Percentiles rank a stretch among this genome's conserved stretches.
phyloP scores from a whole-genome alignment of 2,113 vertebrate genomes.

The Pogonocichla stellata region DNA sequence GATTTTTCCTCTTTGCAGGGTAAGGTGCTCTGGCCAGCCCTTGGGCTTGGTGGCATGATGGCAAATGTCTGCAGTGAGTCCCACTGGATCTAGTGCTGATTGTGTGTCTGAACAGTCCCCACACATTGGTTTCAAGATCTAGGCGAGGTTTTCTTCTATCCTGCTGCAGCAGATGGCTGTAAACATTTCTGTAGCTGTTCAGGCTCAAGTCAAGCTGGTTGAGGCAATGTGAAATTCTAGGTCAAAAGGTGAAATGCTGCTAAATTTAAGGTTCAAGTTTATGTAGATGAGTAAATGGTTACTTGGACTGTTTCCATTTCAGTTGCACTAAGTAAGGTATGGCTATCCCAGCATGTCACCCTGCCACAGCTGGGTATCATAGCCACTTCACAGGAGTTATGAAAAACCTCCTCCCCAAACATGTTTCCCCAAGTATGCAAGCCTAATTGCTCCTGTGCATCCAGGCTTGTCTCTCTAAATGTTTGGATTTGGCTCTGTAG shows the following conservation, averaged over 20 bases:
- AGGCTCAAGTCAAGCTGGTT: slow-evolving; percentile 18
- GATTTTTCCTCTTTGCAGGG: not conserved
- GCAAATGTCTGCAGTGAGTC: not conserved
- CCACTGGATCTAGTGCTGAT: not conserved
- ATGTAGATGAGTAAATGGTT: slow-evolving; percentile 14
- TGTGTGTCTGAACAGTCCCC: rapidly evolving
- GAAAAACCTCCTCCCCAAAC: not conserved
- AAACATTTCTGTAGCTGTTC: slow-evolving; percentile 37
- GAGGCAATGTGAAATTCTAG: slow-evolving; percentile 30
- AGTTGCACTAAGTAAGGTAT: not conserved
- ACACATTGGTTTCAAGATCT: not conserved
- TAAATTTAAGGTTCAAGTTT: slow-evolving; percentile 41
- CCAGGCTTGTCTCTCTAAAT: slow-evolving; percentile 6
- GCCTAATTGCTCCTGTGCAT: not conserved
- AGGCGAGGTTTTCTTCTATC: not conserved
- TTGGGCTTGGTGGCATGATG: not conserved
- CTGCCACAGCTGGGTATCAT: not conserved
- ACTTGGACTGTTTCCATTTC: slow-evolving; percentile 30
- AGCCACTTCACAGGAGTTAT: not conserved
- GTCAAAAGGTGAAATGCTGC: slow-evolving; percentile 40
- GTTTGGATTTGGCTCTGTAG: not conserved
- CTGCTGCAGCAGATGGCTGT: not conserved
- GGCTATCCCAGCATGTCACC: not conserved
- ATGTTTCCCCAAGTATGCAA: not conserved
- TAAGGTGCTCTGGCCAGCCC: not conserved